A percentile compares a stretch with the other conserved stretches of the same genome.
These are phyloP conservation scores for Drosophila ercepeae DNA, from an alignment of 1,140 invertebrate species.

Conservation along the genomic window DNA sequence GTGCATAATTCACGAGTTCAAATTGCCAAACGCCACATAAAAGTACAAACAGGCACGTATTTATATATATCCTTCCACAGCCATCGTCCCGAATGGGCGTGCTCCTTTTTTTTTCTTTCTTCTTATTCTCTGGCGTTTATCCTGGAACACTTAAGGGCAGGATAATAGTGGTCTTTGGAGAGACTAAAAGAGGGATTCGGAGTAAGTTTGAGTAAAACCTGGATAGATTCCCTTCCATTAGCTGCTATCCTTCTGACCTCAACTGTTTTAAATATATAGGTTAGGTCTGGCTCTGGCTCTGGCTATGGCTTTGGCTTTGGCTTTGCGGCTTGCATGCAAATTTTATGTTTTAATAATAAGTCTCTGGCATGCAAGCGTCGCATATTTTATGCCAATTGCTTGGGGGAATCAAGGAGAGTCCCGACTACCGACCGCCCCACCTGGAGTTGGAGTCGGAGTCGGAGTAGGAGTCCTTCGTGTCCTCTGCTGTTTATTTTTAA, in stretches of 20 bases:
- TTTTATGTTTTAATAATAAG: slow-evolving; percentile 82
- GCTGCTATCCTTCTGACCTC: slow-evolving; percentile 5
- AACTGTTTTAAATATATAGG: slow-evolving; percentile 25
- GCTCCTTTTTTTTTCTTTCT: slow-evolving; percentile 16
- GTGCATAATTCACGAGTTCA: slow-evolving; percentile 69
- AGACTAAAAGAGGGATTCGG: no score
- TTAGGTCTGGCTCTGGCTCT: no score
- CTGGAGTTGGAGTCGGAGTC: slow-evolving; percentile 24
- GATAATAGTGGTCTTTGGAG: slow-evolving; percentile 3
- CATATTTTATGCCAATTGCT: slow-evolving; percentile 77
- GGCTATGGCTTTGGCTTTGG: no score
- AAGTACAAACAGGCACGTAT: slow-evolving; percentile 62
- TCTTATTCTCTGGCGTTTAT: neutral
- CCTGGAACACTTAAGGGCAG: slow-evolving; percentile 16
- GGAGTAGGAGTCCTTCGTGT: no score
- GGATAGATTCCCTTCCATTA: no score
- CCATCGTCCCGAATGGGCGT: neutral
- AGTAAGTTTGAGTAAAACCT: no score
- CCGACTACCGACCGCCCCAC: neutral
- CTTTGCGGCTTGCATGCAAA: slow-evolving; percentile 74
- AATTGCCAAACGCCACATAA: slow-evolving; percentile 61
- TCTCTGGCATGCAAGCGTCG: slow-evolving; percentile 74
- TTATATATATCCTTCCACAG: slow-evolving; percentile 53
- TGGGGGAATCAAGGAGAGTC: neutral
- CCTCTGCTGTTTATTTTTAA: slow-evolving; percentile 40